phyloP scores from a whole-genome alignment of 2,888 invertebrate species.

The Dione juno region DNA sequence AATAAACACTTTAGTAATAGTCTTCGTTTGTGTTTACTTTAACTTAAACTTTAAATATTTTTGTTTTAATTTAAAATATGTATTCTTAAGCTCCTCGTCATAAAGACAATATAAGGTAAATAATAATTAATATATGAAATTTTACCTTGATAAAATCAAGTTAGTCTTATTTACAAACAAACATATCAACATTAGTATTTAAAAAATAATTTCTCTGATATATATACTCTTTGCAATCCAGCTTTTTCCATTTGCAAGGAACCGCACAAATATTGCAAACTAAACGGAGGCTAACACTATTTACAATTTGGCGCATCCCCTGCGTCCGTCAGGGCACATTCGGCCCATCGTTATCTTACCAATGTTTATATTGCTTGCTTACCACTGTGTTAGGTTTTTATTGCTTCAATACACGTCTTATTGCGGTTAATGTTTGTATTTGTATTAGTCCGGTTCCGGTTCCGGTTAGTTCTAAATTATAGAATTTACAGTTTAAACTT shows the following conservation, averaged over 20 bases:
- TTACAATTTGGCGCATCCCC: constrained; percentile 72
- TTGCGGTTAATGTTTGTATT: constrained; percentile 40
- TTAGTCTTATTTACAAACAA: no score
- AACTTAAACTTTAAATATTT: no score
- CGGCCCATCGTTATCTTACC: constrained; percentile 68
- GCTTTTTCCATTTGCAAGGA: constrained; percentile 80
- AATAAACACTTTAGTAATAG: no score
- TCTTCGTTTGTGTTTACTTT: no score
- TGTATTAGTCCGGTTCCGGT: constrained; percentile 32
- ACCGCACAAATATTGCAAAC: constrained; percentile 81
- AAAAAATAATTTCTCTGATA: constrained; percentile 32
- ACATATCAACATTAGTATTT: no score
- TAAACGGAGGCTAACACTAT: constrained; percentile 79
- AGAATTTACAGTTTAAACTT: no score
- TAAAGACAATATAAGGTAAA: no score
- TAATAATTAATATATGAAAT: no score
- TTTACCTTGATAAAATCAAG: no score
- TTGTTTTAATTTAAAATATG: no score
- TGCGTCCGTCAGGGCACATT: constrained; percentile 75
- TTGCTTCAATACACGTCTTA: constrained; percentile 53
- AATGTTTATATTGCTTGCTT: constrained; percentile 72
- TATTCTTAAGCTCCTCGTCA: no score
- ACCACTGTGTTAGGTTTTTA: constrained; percentile 55
- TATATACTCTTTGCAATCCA: constrained; percentile 53
- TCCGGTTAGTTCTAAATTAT: background rate